Percentiles rank a stretch among this genome's conserved stretches.
Conservation (phyloP, 2,888 invertebrate species). For the Nezara viridula region DNA sequence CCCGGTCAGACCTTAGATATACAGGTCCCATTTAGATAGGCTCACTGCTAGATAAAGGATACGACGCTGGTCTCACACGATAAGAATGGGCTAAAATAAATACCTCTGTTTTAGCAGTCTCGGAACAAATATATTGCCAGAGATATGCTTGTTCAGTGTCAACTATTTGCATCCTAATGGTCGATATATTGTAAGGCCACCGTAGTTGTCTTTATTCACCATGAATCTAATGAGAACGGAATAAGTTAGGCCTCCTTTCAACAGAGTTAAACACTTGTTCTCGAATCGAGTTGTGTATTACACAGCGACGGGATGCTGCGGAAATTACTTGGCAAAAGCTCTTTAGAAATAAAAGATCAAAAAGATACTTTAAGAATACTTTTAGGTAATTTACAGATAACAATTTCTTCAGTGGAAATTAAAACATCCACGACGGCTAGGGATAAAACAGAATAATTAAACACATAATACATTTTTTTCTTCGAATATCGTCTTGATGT, state of each 20-base stretch:
- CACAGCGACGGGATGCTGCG: too few relatives aligned
- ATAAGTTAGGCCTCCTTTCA: not conserved
- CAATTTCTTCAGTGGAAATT: too few relatives aligned
- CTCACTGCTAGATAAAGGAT: slow-evolving; percentile 29
- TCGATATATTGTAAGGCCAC: not conserved
- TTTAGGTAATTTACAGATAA: too few relatives aligned
- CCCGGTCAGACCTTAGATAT: slow-evolving; percentile 14
- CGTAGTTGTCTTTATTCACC: not conserved
- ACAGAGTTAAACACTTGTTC: not conserved
- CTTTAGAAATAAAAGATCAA: too few relatives aligned
- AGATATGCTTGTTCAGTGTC: slow-evolving; percentile 6
- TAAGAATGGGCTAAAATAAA: slow-evolving; percentile 36
- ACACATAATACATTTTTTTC: too few relatives aligned
- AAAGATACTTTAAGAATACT: too few relatives aligned
- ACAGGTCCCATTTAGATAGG: slow-evolving; percentile 45
- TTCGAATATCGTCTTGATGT: too few relatives aligned
- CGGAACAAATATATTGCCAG: not conserved
- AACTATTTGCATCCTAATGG: slow-evolving; percentile 16
- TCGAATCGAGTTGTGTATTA: too few relatives aligned
- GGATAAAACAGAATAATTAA: too few relatives aligned
- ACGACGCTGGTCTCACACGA: slow-evolving; percentile 29
- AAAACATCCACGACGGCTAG: too few relatives aligned
- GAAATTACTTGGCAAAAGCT: too few relatives aligned
- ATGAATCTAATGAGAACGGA: not conserved
- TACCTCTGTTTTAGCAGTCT: not conserved